These are phyloP conservation scores for Pachyseris speciosa DNA, from an alignment of 64 coral and sea anemone genomes.

Conservation along the genomic window DNA sequence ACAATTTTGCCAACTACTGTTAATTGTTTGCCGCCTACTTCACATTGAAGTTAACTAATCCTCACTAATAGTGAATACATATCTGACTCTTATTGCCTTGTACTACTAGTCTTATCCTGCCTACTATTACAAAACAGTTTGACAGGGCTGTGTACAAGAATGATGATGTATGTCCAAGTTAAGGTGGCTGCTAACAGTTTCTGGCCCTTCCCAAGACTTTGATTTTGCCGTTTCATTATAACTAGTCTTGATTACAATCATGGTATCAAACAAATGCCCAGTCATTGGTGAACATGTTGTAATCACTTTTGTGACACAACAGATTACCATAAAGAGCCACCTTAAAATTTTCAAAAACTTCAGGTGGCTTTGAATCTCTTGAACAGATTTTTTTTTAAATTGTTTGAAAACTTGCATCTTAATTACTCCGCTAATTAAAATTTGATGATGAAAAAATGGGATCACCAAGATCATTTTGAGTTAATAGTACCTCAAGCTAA, in stretches of 20 bases:
- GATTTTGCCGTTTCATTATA: conserved; percentile 56
- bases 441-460: conserved; percentile 14
- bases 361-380: conserved; percentile 30
- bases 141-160: conserved; percentile 35
- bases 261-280: conserved; percentile 45
- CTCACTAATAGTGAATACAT: neutral
- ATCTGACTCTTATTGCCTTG: conserved; percentile 32
- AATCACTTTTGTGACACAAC: conserved; percentile 17
- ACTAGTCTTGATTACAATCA: conserved; percentile 54
- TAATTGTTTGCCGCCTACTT: neutral
- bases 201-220: conserved; percentile 43
- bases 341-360: conserved; percentile 55
- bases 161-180: conserved; percentile 29
- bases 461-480: conserved; percentile 1
- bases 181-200: conserved; percentile 13
- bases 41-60: no score
- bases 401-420: neutral
- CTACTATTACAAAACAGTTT: conserved; percentile 42
- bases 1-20: conserved; percentile 34
- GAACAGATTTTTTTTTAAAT: conserved; percentile 26
- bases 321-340: conserved; percentile 41
- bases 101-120: no score
- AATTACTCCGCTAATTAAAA: conserved; percentile 12
- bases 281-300: conserved; percentile 27
- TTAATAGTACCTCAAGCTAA: conserved; percentile 18